Evolutionary conservation across 2,888 invertebrate species (phyloP).

Genomic region (Eledona agricola): DNA sequence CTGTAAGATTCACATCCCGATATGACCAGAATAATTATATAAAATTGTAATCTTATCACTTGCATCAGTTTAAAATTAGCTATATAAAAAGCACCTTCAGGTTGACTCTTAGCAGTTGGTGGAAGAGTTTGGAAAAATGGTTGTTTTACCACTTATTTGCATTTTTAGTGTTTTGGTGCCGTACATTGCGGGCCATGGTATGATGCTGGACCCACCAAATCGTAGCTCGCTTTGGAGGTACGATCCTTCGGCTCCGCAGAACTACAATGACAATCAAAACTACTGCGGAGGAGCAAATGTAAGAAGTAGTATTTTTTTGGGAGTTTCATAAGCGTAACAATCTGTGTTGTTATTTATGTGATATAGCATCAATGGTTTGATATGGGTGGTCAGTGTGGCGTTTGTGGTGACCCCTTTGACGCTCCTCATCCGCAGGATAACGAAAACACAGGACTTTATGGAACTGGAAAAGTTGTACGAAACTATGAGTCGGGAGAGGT

Average conservation of each 20-base stretch:
- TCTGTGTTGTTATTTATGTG: too few relatives aligned
- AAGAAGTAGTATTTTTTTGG: conserved; percentile 12
- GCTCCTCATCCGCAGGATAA: conserved; percentile 62
- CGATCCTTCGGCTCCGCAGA: conserved; percentile 59
- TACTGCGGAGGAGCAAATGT: conserved; percentile 42
- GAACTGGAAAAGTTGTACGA: conserved; percentile 63
- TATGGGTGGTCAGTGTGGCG: conserved; percentile 65
- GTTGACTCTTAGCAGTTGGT: too few relatives aligned
- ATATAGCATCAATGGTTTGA: conserved; percentile 61
- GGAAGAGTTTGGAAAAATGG: neutral
- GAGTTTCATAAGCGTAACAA: too few relatives aligned
- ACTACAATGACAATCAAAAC: conserved; percentile 64
- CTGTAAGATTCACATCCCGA: too few relatives aligned
- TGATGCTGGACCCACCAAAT: conserved; percentile 64
- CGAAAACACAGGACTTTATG: conserved; percentile 66
- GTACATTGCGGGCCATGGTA: conserved; percentile 61
- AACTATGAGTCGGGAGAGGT: conserved; percentile 53
- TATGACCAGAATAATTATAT: too few relatives aligned
- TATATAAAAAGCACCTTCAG: too few relatives aligned
- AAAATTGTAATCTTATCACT: too few relatives aligned
- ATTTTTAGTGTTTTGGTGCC: conserved; percentile 1
- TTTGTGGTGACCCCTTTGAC: conserved; percentile 66
- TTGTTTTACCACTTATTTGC: neutral
- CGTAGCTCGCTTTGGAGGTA: conserved; percentile 64
- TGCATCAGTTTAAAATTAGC: too few relatives aligned